Evolutionary conservation across 2,888 invertebrate genomes (phyloP).

Genomic region (Eristalis pertinax): DNA sequence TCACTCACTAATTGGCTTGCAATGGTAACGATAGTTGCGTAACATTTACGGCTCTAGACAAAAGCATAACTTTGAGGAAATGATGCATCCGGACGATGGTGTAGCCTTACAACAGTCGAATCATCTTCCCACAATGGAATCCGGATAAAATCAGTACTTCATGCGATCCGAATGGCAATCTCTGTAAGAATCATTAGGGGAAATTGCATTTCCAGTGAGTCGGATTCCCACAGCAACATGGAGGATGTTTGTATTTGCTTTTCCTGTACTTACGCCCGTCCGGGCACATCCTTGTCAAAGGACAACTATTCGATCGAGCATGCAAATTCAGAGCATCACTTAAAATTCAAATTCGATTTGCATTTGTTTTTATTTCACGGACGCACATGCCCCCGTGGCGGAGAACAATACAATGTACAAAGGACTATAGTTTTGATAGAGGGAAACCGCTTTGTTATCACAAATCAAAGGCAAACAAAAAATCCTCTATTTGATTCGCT

Average conservation of each 20-base stretch:
- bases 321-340: neutral
- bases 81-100: too few species aligned
- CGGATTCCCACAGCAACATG: too few species aligned
- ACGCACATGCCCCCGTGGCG: neutral
- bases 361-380: neutral
- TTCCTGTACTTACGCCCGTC: neutral
- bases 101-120: too few species aligned
- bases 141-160: too few species aligned
- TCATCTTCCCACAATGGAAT: too few species aligned
- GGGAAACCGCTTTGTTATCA: neutral
- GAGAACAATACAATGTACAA: neutral
- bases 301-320: neutral
- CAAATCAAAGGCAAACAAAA: neutral
- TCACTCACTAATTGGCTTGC: too few species aligned
- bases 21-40: too few species aligned
- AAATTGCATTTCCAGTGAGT: too few species aligned
- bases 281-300: neutral
- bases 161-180: too few species aligned
- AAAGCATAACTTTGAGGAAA: too few species aligned
- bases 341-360: neutral
- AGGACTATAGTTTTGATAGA: neutral
- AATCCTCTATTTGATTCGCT: neutral
- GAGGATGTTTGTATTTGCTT: neutral
- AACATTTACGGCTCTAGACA: too few species aligned
- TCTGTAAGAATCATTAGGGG: too few species aligned